Evolutionary conservation across 2,113 vertebrate species (phyloP), one percentile per base, ranked within the genome.

Genomic region (Mesembrinibis cayennensis): DNA sequence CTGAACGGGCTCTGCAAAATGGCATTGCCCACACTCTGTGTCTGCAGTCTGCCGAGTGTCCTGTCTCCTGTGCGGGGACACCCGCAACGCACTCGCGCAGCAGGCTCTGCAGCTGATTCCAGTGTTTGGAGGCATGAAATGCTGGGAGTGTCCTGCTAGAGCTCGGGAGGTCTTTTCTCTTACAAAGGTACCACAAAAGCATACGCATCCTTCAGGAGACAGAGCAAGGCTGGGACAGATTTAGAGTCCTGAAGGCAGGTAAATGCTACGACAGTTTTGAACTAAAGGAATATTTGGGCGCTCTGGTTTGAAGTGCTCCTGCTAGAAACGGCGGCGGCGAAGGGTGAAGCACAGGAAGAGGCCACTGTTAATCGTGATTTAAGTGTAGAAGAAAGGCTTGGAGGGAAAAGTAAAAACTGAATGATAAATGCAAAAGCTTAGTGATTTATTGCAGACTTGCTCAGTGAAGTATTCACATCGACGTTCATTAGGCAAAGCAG

Each of bases 41-140:
- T 8, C 44, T 49, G 44, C 44, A 12, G 21, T 13, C n/a, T 17
- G 34, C 29, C 2, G 9, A 30, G 23, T 17, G 58, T n/a, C 52
- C 36, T 26, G 7, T 13, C 42, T 59, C 25, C 56, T 32, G 32
- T 16, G 32, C 0, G 0, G 47, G 62, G 78, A 36, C 52, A 27
- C 7, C 3, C 4, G 4, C 52, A 56, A 3, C 79, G n/a, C 6
- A 0, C 29, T 7, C 0, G 1, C 44, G 2, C 14, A 42, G 56
- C 71, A 52, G 74, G 29, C 20, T 27, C 80, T 49, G 77, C 56
- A 8, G 25, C 16, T 13, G 22, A 17, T 11, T 32, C 61, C 30
- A 4, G 18, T 9, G 36, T 8, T 1, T 25, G 59, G 38, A n/a
- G 42, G 3, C 45, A 7, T 3, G 1, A 19, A 36, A 8, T 9